Evolutionary conservation across 2,888 invertebrate species (phyloP).

Genomic region (Dryococelus australis): DNA sequence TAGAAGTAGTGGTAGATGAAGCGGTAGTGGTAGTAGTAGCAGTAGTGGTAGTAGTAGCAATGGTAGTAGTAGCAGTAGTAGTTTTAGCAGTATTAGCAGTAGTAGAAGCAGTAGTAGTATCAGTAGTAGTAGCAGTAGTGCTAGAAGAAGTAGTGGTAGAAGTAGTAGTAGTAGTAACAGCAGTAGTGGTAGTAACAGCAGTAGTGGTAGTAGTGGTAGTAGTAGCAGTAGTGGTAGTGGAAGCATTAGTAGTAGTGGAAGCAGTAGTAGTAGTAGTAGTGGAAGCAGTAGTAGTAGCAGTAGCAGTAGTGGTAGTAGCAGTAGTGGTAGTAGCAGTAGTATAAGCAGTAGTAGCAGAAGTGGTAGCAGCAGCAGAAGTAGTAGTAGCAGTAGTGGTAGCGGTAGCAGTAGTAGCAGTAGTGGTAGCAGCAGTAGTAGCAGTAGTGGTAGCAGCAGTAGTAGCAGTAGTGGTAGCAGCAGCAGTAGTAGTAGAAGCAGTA

Average conservation of each 20-base stretch:
- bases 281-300: too few species aligned
- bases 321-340: background rate
- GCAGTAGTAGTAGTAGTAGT: background rate
- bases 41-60: background rate
- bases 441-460: background rate
- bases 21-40: background rate
- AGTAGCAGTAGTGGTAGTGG: too few species aligned
- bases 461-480: background rate
- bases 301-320: background rate
- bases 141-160: too few species aligned
- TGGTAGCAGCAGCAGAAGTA: background rate
- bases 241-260: background rate
- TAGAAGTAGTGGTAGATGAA: background rate
- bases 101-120: too few species aligned
- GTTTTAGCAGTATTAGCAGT: too few species aligned
- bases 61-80: too few species aligned
- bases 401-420: background rate
- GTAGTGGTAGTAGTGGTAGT: background rate
- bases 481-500: constrained; percentile 17
- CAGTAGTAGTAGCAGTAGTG: too few species aligned
- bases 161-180: too few species aligned
- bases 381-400: background rate
- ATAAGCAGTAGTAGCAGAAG: background rate
- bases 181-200: background rate
- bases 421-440: background rate